These are phyloP conservation scores for Sinopyrophorus schimmeli DNA, from an alignment of 2,888 invertebrate species.

Conservation along the genomic window DNA sequence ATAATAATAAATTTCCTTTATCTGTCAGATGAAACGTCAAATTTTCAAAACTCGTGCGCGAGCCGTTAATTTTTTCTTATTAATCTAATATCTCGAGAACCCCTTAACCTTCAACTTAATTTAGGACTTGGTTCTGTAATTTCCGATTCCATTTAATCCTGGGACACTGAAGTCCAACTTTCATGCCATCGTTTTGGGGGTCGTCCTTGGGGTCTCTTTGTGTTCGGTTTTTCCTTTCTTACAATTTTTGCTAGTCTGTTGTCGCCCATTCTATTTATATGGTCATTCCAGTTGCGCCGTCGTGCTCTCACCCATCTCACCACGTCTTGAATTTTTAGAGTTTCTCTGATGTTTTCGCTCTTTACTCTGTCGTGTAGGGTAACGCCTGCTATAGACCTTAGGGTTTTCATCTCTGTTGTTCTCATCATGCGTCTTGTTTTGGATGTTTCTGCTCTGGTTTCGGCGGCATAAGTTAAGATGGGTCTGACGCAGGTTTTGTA, in stretches of 20 bases:
- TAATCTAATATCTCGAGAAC: too few relatives aligned
- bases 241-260: constrained; percentile 2
- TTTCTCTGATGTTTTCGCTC: constrained; percentile 15
- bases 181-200: constrained; percentile 4
- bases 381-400: constrained; percentile 13
- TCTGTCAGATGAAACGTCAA: too few relatives aligned
- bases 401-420: constrained; percentile 24
- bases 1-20: too few relatives aligned
- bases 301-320: constrained; percentile 2
- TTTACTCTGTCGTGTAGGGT: constrained; percentile 14
- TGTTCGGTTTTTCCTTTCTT: neutral
- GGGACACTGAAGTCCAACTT: too few relatives aligned
- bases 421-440: constrained; percentile 20
- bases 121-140: neutral
- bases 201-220: constrained; percentile 1
- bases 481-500: constrained; percentile 29
- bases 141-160: neutral
- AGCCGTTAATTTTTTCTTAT: too few relatives aligned
- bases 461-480: constrained; percentile 24
- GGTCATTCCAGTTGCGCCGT: neutral
- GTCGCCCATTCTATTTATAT: constrained; percentile 1
- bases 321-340: constrained; percentile 12
- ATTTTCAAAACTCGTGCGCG: too few relatives aligned
- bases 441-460: constrained; percentile 27
- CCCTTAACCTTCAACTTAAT: too few relatives aligned